Evolutionary conservation across 2,888 invertebrate species (phyloP).

Genomic region (Xylota segnis): DNA sequence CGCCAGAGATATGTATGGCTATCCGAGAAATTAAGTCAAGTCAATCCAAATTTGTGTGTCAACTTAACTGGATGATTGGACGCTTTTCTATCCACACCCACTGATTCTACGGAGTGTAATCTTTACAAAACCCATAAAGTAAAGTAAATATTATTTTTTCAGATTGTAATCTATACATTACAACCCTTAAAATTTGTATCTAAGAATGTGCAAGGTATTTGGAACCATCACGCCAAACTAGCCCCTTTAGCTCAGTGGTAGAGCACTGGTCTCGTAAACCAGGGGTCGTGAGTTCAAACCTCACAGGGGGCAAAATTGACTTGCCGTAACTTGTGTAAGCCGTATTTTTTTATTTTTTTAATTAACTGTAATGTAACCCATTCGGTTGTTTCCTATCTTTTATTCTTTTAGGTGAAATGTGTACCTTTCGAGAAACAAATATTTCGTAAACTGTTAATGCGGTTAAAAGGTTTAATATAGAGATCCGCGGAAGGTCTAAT

Average conservation of each 20-base stretch:
- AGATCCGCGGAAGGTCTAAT: too few relatives aligned
- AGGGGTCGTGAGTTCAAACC: slow-evolving; percentile 83
- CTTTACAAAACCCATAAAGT: neutral
- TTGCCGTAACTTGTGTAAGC: neutral
- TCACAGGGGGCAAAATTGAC: slow-evolving; percentile 80
- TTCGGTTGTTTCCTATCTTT: neutral
- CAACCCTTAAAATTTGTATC: slow-evolving; percentile 51
- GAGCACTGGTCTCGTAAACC: slow-evolving; percentile 83
- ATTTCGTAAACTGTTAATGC: neutral
- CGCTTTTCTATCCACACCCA: too few relatives aligned
- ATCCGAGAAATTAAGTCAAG: too few relatives aligned
- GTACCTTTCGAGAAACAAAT: too few relatives aligned
- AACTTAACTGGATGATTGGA: too few relatives aligned
- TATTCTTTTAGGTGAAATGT: neutral
- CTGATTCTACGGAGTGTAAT: too few relatives aligned
- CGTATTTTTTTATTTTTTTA: slow-evolving; percentile 26
- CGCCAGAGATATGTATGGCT: too few relatives aligned
- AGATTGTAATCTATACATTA: neutral
- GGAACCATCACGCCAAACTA: slow-evolving; percentile 69
- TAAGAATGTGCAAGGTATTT: slow-evolving; percentile 58
- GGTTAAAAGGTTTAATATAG: too few relatives aligned
- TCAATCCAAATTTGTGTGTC: too few relatives aligned
- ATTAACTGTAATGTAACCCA: neutral
- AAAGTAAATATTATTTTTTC: neutral
- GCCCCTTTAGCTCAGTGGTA: slow-evolving; percentile 83